Base-by-base conservation (phyloP, 2,797 vertebrate genomes). In the Muscicapa striata region DNA sequence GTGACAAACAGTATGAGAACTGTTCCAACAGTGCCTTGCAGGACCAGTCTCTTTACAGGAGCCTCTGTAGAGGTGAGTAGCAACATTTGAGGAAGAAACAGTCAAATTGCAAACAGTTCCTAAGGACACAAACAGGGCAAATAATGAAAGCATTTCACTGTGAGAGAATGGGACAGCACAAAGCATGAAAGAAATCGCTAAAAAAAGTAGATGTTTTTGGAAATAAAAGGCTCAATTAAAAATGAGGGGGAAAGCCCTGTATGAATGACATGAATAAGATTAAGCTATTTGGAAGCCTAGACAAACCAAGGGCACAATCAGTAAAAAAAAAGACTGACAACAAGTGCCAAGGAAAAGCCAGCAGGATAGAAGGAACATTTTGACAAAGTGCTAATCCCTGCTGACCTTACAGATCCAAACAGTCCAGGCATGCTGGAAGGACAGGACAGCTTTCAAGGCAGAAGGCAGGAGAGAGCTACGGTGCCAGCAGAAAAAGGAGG, bases 351-450 rank as follows among this genome's bases (percentile, higher is more conserved):
- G 69, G 41, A 82, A 72, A 90, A 93, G 38, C 13, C 86, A 78
- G 34, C 66, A 92, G 51, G 69, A 75, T 7, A 52, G 62, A 62
- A 89, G 51, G 63, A 92, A 84, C 41, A 48, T 78, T 94, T 58
- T 81, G 80, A 93, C 80, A 69, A 87, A 87, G 84, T 76, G 74
- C 18, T 88, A 86, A 78, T 86, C 80, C 54, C 80, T 62, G 46
- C 58, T 95, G 89, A 89, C 55, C 51, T 15, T 15, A 55, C 18
- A 63, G 63, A 76, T 62, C 61, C 82, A 82, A 82, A 48, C 7
- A 73, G 22, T 17, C 48, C 20, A 80, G 52, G 29, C 51, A 24
- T 13, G 20, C 40, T 91, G 84, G 43, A 93, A 91, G 57, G 75
- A 77, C 46, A 51, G 30, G 29, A 41, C 48, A 83, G 20, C 20